Evolutionary conservation across 2,113 vertebrate genomes (phyloP), one percentile per base, ranked within the genome.

Genomic region (Myotis davidii): DNA sequence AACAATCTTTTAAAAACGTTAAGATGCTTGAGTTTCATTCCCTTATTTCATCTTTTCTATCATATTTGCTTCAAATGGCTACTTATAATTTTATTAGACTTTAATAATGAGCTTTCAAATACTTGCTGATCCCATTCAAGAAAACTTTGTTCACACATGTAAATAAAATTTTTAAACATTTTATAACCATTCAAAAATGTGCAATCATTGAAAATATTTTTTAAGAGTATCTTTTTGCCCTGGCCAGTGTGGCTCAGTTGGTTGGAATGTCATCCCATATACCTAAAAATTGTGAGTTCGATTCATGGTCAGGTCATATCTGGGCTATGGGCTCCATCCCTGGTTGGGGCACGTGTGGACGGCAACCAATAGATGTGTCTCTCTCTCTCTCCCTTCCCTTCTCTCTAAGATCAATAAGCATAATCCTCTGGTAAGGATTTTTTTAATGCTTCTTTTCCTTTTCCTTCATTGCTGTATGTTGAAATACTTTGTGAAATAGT

Each of bases 111-210:
- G 37, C 17, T 37, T 4, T 85, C 34, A 52, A 74, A 94, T 91
- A 64, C 6, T 52, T 59, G 10, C 70, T 29, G 17, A 42, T 25
- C 20, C 20, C 54, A 52, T 20, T 16, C 20, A 48, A 54, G 65
- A 67, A 45, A 85, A 14, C 13, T 79, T 79, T 34, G 29, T 74
- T 91, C 16, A 91, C 6, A 29, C 1, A 52, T n/a, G 17, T 11
- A 84, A 87, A 69, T 77, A 93, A 74, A 59, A 77, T 29, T 70
- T 70, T 65, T 16, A 81, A 89, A 70, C 9, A 37, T 78, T 92
- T 72, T n/a, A 27, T 12, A 90, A 50, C 6, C 50, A 79, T 45
- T 6, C 11, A 90, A 79, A 87, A 88, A 42, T 69, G 54, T 88
- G 9, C 14, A 79, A 61, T 67, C 14, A 14, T 52, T 84, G 23